Conservation (phyloP, 64 coral and sea anemone species). For the Pocillopora verrucosa region DNA sequence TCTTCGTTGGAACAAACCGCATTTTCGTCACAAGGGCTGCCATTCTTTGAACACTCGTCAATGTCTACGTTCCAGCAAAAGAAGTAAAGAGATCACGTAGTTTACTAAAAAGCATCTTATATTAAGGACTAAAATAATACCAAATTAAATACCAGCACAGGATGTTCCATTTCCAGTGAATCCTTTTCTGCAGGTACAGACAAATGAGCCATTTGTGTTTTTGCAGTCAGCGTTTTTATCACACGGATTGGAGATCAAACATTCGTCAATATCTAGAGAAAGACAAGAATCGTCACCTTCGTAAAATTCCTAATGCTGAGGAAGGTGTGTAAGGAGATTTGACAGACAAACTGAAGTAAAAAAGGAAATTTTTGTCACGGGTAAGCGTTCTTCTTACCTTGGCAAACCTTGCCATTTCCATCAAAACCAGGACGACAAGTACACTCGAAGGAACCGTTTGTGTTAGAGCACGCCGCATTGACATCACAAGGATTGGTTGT, state of each 20-base stretch:
- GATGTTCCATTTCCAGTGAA: conserved; percentile 44
- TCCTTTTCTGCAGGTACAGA: conserved; percentile 39
- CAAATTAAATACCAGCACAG: not conserved
- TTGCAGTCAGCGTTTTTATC: conserved; percentile 31
- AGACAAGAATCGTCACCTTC: not conserved
- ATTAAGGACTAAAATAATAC: too few species aligned
- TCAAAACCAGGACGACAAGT: conserved; percentile 35
- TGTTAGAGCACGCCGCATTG: conserved; percentile 53
- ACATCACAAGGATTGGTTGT: conserved; percentile 16
- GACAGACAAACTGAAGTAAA: not conserved
- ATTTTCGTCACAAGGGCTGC: conserved; percentile 35
- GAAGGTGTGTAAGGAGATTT: too few species aligned
- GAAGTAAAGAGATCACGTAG: too few species aligned
- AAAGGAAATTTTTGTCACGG: not conserved
- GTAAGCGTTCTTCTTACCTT: not conserved
- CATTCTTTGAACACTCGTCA: conserved; percentile 10
- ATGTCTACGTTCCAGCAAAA: not conserved
- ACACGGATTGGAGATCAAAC: conserved; percentile 1
- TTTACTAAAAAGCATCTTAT: too few species aligned
- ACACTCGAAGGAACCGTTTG: conserved; percentile 39
- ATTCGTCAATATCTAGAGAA: conserved; percentile 58
- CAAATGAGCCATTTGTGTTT: conserved; percentile 35
- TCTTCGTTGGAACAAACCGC: conserved; percentile 44
- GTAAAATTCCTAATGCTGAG: too few species aligned
- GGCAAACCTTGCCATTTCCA: conserved; percentile 34